Conservation (phyloP, 1,140 invertebrate genomes). For the Caenorhabditis briggsae region DNA sequence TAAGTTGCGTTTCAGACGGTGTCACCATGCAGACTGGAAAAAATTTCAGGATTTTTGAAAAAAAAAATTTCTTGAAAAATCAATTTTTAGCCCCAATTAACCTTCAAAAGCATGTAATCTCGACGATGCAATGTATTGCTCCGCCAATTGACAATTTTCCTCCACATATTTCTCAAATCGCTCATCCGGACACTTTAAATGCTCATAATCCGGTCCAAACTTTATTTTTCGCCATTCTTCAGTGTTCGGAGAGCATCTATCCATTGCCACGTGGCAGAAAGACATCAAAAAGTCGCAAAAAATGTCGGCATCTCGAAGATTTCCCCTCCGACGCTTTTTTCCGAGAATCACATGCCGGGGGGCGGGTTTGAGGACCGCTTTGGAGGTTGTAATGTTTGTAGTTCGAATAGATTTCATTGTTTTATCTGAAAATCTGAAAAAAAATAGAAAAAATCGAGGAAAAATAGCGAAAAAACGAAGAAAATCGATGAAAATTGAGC, state of each 20-base stretch:
- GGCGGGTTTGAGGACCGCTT: background rate
- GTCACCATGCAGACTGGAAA: conserved; percentile 44
- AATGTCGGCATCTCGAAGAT: conserved; percentile 9
- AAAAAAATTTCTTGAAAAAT: too few species aligned
- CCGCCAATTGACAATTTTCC: background rate
- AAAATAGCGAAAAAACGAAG: background rate
- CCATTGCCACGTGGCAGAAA: conserved; percentile 26
- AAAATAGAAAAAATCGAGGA: background rate
- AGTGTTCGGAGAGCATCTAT: conserved; percentile 14
- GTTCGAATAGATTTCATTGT: conserved; percentile 6
- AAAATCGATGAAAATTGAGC: background rate
- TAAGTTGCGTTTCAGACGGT: background rate
- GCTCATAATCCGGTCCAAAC: conserved; percentile 34
- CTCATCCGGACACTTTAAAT: conserved; percentile 12
- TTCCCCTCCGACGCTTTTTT: background rate
- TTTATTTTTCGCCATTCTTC: conserved; percentile 3
- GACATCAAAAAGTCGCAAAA: conserved; percentile 30
- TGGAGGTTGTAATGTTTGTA: background rate
- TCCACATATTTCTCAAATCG: conserved; percentile 13
- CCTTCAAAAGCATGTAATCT: conserved; percentile 10
- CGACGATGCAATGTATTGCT: conserved; percentile 11
- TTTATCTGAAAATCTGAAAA: background rate
- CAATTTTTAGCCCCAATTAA: too few species aligned
- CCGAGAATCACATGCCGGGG: conserved; percentile 27
- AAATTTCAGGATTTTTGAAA: background rate